These are phyloP conservation scores for Aspidapion aeneum DNA, from an alignment of 2,888 invertebrate species.

Conservation along the genomic window DNA sequence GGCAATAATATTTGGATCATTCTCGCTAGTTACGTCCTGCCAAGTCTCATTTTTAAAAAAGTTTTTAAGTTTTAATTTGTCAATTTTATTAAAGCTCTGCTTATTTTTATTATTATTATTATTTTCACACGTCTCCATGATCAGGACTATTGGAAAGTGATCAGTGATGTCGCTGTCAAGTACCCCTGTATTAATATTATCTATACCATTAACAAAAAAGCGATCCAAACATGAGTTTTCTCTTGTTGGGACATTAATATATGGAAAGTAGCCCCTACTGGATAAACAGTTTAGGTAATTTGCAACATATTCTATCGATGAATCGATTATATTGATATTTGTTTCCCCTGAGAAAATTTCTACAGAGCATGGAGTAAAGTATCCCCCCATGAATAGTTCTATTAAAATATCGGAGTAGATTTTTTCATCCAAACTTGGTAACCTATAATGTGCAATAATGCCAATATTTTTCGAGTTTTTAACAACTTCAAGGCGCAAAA, in stretches of 20 bases:
- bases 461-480: too few species aligned
- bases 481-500: background rate
- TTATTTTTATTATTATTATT: too few species aligned
- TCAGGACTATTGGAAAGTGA: conserved; percentile 8
- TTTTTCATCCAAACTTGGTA: background rate
- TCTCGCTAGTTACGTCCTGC: too few species aligned
- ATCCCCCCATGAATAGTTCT: background rate
- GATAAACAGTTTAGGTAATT: conserved; percentile 5
- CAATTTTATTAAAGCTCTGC: too few species aligned
- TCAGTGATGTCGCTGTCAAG: conserved; percentile 5
- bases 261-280: conserved; percentile 1
- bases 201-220: background rate
- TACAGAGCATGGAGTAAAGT: background rate
- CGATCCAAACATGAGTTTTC: background rate
- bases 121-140: background rate
- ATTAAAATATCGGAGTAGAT: background rate
- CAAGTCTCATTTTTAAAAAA: too few species aligned
- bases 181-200: background rate
- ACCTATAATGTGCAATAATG: too few species aligned
- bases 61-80: too few species aligned
- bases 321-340: background rate
- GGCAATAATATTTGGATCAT: too few species aligned
- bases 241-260: background rate
- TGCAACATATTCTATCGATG: background rate
- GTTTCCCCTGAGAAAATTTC: background rate